Conservation (phyloP, 2,113 vertebrate genomes). For the Pholis gunnellus region DNA sequence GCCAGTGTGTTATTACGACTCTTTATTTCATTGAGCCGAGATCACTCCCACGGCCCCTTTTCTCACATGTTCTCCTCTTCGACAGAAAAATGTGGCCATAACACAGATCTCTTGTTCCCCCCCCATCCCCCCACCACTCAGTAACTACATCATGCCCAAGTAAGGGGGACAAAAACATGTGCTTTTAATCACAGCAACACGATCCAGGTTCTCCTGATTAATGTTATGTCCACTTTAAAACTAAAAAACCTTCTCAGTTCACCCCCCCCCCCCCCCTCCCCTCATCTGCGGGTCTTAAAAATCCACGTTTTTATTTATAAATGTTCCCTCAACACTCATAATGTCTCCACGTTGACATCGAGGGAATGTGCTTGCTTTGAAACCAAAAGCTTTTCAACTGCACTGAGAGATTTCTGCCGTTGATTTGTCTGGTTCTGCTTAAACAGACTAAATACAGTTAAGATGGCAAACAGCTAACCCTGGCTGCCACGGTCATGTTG, state of each 20-base stretch:
- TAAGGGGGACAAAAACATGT: conserved; percentile 69
- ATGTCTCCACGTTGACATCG: conserved; percentile 5
- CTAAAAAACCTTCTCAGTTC: conserved; percentile 10
- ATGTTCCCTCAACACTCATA: not conserved
- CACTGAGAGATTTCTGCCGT: conserved; percentile 19
- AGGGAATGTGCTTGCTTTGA: conserved; percentile 30
- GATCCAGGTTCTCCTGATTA: conserved; percentile 60
- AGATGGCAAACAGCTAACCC: conserved; percentile 24
- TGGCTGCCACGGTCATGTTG: conserved; percentile 53
- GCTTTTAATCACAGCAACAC: conserved; percentile 70
- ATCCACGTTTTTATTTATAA: not conserved
- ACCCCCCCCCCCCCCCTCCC: too few relatives aligned
- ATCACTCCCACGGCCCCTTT: conserved; percentile 12
- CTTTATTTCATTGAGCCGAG: not conserved
- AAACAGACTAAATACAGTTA: conserved; percentile 24
- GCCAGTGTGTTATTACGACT: not conserved
- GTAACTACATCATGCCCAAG: conserved; percentile 50
- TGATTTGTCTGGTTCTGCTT: conserved; percentile 27
- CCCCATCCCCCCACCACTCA: conserved; percentile 23
- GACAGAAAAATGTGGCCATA: conserved; percentile 36
- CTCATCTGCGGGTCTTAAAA: conserved; percentile 13
- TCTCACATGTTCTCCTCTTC: conserved; percentile 25
- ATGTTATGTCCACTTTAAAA: conserved; percentile 52
- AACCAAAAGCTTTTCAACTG: conserved; percentile 24
- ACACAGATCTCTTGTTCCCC: conserved; percentile 27